Evolutionary conservation across 2,888 invertebrate species (phyloP), one percentile per base, ranked within the genome.

Genomic region (Hyppa rectilinea): DNA sequence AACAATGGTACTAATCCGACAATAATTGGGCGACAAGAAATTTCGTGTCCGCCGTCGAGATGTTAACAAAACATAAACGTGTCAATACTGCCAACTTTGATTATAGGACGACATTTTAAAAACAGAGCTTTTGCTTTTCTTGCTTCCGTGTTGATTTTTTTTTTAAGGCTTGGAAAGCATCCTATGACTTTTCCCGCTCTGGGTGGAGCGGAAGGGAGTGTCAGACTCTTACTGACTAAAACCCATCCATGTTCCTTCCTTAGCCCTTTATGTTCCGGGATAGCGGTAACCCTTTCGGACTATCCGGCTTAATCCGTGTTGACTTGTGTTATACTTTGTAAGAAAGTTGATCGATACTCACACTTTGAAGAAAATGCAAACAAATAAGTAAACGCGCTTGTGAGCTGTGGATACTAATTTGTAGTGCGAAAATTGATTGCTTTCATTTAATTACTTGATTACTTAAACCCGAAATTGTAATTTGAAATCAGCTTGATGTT

Each of bases 1-100:
- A 80, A 84, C 82, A 82, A 82, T 86, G 81, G 75, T 82, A 67
- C 71, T 81, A 76, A 85, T 84, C 69, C 74, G 62, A 76, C 75
- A 81, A 82, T 79, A 78, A 83, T 75, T 83, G 78, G 80, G 74
- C 61, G 73, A 76, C 79, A 80, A 80, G 52, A 77, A 83, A 80
- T 83, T 84, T 61, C 45, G 61, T 75, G 64, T 72, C 58, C 66
- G 31, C 55, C 49, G 58, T 71, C 47, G 55, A 64, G 68, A 45
- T 73, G 75, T 75, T 82, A 60, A 73, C 71, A 53, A 66, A 68
- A 72, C 62, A 70, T 70, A 62, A 70, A 53, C 56, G 71, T 73
- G 71, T 67, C 72, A 53, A 66, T 67, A 76, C 58, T 70, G 64
- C 52, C 65, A 75, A 80, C 38, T 40, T 40, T 40, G 43, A 52